Evolutionary conservation across 2,113 vertebrate species (phyloP), one percentile per base, ranked within the genome.

Genomic region (Chloroceryle aenea): DNA sequence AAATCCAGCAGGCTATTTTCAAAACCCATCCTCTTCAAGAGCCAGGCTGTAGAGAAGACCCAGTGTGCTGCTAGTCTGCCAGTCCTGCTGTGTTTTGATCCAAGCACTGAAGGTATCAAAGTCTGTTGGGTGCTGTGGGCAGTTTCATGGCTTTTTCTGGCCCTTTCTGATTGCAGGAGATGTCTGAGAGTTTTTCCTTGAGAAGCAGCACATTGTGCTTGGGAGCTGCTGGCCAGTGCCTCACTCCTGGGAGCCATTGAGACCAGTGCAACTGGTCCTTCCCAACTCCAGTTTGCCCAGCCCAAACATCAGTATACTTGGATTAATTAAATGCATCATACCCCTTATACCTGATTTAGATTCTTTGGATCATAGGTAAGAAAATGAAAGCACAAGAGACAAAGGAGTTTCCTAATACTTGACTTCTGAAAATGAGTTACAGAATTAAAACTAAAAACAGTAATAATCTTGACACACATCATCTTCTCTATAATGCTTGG

Each of bases 181-280:
- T 42, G 13, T 83, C 87, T 89, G 69, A 61, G 53, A 89, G 43
- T 1, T 0, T 45, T 91, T 85, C n/a, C 40, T 32, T 48, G 34
- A 0, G 0, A 78, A 77, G 69, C 69, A 59, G 48, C 86, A 45
- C 22, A 77, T 73, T 32, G 45, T 0, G 0, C 73, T 30, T 43
- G 50, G 36, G 47, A 48, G 32, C 27, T 71, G 2, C 1, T 68
- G 59, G 47, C 72, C 76, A 45, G 27, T 26, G 32, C 26, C 34
- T 75, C 18, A n/a, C 64, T 45, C 52, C 4, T 0, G 38, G 22
- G 32, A 89, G 45, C 30, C 8, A 0, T 53, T 1, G 2, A 90
- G 58, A 48, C 21, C 0, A 0, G 82, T 56, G 15, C 52, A 36
- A 52, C 38, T 72, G 47, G 47, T 76, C 42, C 47, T 81, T 89